These are phyloP conservation scores for western clawed frog (Xenopus tropicalis) DNA, from an alignment of 2,113 vertebrate genomes.

Conservation along the genomic window UCB_Xtro_10.0 CM004449.2:7060001-7060500, in stretches of 20 bases:
- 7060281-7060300: slow-evolving; percentile 94
- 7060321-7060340: slow-evolving; percentile 91
- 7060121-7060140: slow-evolving; percentile 80
- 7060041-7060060: slow-evolving; percentile 90
- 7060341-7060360: slow-evolving; percentile 87
- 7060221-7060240: slow-evolving; percentile 98
- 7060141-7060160: slow-evolving; percentile 86
- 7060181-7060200: slow-evolving; percentile 96
- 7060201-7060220: slow-evolving; percentile 92
- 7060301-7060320: slow-evolving; percentile 89
- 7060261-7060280: slow-evolving; percentile 75
- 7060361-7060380: slow-evolving; percentile 87
- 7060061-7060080: slow-evolving; percentile 86
- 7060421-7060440: too few relatives aligned
- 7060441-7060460: too few relatives aligned
- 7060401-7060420: too few relatives aligned
- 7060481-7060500: too few relatives aligned
- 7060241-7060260: slow-evolving; percentile 77
- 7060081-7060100: slow-evolving; percentile 84
- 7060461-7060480: too few relatives aligned
- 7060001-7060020: slow-evolving; percentile 82
- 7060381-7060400: too few relatives aligned
- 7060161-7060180: slow-evolving; percentile 95
- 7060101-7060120: slow-evolving; percentile 88
- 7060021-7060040: slow-evolving; percentile 90